These are phyloP conservation scores for Lepidurus couesii DNA, from an alignment of 1,140 invertebrate species.

Conservation along the genomic window DNA sequence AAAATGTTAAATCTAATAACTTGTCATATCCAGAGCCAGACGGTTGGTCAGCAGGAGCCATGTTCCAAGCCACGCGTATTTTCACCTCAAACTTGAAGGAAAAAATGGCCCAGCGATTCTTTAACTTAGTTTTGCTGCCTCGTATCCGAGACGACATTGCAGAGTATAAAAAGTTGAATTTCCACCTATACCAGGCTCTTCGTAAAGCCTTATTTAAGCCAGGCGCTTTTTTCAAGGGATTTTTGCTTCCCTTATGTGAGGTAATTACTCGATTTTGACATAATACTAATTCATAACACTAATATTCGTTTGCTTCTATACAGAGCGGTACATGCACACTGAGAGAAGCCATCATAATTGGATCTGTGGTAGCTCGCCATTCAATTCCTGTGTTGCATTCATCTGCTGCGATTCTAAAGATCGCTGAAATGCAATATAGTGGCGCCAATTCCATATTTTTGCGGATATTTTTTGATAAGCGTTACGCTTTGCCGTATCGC, in stretches of 20 bases:
- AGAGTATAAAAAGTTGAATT: slow-evolving; percentile 93
- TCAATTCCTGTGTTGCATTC: slow-evolving; percentile 96
- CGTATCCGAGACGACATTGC: slow-evolving; percentile 89
- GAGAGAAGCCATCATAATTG: slow-evolving; percentile 89
- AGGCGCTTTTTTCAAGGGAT: slow-evolving; percentile 98
- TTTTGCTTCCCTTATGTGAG: slow-evolving; percentile 83
- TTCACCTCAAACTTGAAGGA: slow-evolving; percentile 95
- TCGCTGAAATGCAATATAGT: slow-evolving; percentile 96
- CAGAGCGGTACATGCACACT: slow-evolving; percentile 87
- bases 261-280: slow-evolving; percentile 45
- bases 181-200: slow-evolving; percentile 91
- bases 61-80: slow-evolving; percentile 90
- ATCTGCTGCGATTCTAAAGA: slow-evolving; percentile 86
- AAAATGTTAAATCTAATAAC: slow-evolving; percentile 37
- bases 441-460: slow-evolving; percentile 97
- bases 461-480: slow-evolving; percentile 91
- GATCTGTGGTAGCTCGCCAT: slow-evolving; percentile 82
- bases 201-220: slow-evolving; percentile 93
- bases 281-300: background rate
- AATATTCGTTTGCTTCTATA: slow-evolving; percentile 36
- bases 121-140: slow-evolving; percentile 86
- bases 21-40: slow-evolving; percentile 54
- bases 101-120: slow-evolving; percentile 95
- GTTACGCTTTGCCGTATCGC: slow-evolving; percentile 92
- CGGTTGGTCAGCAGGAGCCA: slow-evolving; percentile 84